phyloP scores from a whole-genome alignment of 2,888 invertebrate genomes.

The Argyresthia goedartella region DNA sequence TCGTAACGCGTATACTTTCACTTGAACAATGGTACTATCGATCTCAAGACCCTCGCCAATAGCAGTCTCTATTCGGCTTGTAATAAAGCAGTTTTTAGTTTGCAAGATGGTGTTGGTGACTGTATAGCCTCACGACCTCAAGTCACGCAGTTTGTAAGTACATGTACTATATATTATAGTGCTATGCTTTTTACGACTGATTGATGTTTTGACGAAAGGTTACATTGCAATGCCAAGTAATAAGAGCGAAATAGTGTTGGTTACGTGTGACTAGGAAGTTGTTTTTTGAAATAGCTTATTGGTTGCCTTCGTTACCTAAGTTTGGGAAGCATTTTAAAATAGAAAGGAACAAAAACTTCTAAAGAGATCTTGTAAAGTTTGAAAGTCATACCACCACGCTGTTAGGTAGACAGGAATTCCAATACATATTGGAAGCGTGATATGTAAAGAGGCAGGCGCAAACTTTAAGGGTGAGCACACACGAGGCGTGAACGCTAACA shows the following conservation, averaged over 20 bases:
- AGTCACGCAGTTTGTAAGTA: constrained; percentile 39
- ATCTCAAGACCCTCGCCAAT: constrained; percentile 8
- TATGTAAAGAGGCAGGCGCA: constrained; percentile 56
- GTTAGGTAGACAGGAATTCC: constrained; percentile 6
- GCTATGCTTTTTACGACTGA: constrained; percentile 12
- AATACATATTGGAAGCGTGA: constrained; percentile 46
- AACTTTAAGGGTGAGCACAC: constrained; percentile 60
- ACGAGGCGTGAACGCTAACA: constrained; percentile 63
- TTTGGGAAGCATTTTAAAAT: too few relatives aligned
- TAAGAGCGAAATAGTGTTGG: not conserved
- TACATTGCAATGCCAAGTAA: constrained; percentile 11
- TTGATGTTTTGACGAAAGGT: constrained; percentile 32
- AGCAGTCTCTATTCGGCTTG: too few relatives aligned
- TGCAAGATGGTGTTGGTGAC: too few relatives aligned
- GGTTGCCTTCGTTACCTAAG: not conserved
- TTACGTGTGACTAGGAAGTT: too few relatives aligned
- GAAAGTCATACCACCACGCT: not conserved
- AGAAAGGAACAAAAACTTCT: too few relatives aligned
- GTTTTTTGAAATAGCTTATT: not conserved
- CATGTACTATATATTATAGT: not conserved
- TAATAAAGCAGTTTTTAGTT: too few relatives aligned
- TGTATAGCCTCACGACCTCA: constrained; percentile 21
- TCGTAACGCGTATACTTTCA: constrained; percentile 54
- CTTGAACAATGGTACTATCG: constrained; percentile 43
- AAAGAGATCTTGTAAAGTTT: not conserved